Evolutionary conservation across 2,113 vertebrate genomes (phyloP), one percentile per base, ranked within the genome.

Genomic region (Rhombomys opimus): DNA sequence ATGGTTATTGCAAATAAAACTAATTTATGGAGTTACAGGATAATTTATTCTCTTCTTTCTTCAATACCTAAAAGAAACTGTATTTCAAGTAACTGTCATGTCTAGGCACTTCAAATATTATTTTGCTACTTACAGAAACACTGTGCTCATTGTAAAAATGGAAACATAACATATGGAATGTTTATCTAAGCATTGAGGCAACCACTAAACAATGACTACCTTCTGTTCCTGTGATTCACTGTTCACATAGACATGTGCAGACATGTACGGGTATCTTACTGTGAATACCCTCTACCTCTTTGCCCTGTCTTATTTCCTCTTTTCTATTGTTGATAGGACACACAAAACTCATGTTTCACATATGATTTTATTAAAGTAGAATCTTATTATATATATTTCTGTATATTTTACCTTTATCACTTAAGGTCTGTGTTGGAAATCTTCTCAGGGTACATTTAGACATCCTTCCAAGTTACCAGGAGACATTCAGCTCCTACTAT

Each of bases 1-100:
- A 95, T 32, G 25, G 46, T 90, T 90, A 82, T 41, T 57, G 93
- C 35, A 73, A 9, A 95, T 78, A 94, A 96, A 95, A 70, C 70
- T 61, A 95, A 89, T 46, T 82, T 72, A 81, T 14, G 25, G 11
- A 50, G 25, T 88, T 86, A 93, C 38, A 91, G 72, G 59, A 67
- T 41, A 87, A 87, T 72, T 85, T 73, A 95, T 70, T 86, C 1
- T 63, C 20, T 76, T 94, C 80, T 50, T 18, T 38, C 86, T 87
- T 46, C 72, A 41, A 46, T 54, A 80, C 15, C 18, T 59, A n/a
- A 90, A 32, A 89, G 67, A 76, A 73, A 73, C 50, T 68, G 30
- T 82, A n/a, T 75, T 61, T 95, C 30, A 65, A 11, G 35, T 76
- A 93, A 84, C 61, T 87, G 30, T 59, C 73, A 87, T 75, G 61